Base-by-base conservation (phyloP, 1,140 invertebrate species). In the Ceratina japonica region DNA sequence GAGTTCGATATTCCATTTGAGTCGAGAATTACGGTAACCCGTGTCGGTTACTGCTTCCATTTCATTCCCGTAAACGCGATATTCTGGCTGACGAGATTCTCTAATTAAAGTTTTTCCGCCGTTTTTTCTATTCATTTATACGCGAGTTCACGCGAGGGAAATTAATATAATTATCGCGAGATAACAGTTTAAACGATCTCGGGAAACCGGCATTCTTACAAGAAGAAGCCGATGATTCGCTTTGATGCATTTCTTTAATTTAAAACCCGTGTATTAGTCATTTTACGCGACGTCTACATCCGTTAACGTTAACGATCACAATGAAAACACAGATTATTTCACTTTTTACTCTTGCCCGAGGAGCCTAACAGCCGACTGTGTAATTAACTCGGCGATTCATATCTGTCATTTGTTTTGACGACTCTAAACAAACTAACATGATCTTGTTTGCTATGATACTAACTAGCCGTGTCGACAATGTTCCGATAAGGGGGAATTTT, bases 121-220 rank as follows among this genome's bases (percentile, higher is more conserved):
- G 18, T n/a, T 70, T 63, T 63, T 64, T 72, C 15, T 44, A 27
- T 78, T 78, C 72, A 68, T 78, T 78, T 72, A 37, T 72, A 71
- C 68, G 49, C 5, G 58, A 31, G 51, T 49, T 27, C 49, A 31
- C 10, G 65, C 20, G 65, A 70, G 70, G 65, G n/a, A 61, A 77
- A 56, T 63, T 71, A 64, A 72, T 78, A 69, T 54, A 78, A 78
- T 78, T 72, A 72, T 64, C 75, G 22, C 27, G 44, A 15, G 2
- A 37, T 18, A 44, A 44, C 37, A 44, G 37, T 44, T 44, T 7
- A 15, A 15, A 12, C 10, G 16, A 54, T 7, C 12, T 24, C 44
- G 2, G 3, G 16, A 0, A 20, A 7, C 37, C 20, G 7, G n/a
- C n/a, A 63, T 27, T 16, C 37, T 24, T 31, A 22, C 13, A 3